Conservation (phyloP, 2,113 vertebrate species). For the Pelusios castaneus region DNA sequence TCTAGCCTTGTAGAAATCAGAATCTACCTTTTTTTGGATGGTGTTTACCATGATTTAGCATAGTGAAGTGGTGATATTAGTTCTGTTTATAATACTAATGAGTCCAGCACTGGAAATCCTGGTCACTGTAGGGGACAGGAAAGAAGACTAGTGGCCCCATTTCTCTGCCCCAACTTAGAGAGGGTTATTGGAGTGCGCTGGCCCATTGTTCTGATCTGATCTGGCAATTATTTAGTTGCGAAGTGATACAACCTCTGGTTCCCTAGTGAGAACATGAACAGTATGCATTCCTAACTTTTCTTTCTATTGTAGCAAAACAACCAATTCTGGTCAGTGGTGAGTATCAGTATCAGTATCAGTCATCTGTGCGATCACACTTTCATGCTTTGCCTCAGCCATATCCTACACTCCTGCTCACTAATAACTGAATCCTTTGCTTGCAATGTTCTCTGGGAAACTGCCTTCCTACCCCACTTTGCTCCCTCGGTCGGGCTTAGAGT, state of each 20-base stretch:
- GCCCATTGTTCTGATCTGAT: not conserved
- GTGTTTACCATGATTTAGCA: rapidly evolving
- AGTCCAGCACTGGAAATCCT: not conserved
- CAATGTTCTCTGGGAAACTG: rapidly evolving
- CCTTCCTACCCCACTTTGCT: not conserved
- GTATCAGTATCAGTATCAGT: not conserved
- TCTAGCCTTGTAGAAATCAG: not conserved
- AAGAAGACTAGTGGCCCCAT: not conserved
- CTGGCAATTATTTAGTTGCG: not conserved
- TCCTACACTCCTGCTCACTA: not conserved
- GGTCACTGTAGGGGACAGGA: not conserved
- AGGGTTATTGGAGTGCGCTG: not conserved
- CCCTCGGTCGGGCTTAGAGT: not conserved
- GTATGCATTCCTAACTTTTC: not conserved
- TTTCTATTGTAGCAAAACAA: not conserved
- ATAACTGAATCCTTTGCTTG: not conserved
- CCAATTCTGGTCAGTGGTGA: not conserved
- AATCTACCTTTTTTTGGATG: rapidly evolving
- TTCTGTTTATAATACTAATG: not conserved
- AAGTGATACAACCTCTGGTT: not conserved
- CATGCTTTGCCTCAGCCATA: not conserved
- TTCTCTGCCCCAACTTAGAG: not conserved
- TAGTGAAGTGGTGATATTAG: not conserved
- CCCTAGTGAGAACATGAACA: not conserved
- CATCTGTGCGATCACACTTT: not conserved